Percentiles rank a stretch among this genome's conserved stretches.
Conservation (phyloP, 2,113 vertebrate species). For the Mobula hypostoma region DNA sequence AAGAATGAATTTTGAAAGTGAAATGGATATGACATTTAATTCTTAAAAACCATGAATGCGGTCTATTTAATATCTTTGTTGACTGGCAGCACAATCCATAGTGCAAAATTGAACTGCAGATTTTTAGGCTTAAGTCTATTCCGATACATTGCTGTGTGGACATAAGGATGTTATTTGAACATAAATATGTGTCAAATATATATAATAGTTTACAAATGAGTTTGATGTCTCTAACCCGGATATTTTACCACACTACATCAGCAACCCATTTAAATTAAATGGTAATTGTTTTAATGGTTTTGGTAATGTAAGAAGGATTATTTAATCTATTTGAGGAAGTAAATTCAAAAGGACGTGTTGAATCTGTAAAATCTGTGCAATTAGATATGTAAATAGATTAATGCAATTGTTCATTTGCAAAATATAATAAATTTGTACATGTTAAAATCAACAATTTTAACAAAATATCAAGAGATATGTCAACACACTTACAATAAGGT, state of each 20-base stretch:
- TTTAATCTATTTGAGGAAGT: background rate
- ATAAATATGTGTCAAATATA: background rate
- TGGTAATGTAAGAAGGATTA: no score
- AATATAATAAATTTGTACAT: background rate
- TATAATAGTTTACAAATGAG: background rate
- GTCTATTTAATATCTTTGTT: background rate
- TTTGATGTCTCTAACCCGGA: background rate
- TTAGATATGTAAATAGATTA: background rate
- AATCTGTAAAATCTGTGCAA: background rate
- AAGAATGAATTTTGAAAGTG: background rate
- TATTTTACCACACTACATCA: constrained; percentile 14
- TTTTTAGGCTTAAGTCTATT: background rate
- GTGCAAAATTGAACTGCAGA: background rate
- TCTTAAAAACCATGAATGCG: background rate
- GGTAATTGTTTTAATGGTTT: background rate
- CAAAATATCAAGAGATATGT: background rate
- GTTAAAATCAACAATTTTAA: background rate
- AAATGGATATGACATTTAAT: background rate
- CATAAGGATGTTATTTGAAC: background rate
- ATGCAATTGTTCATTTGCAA: background rate
- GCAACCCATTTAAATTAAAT: background rate
- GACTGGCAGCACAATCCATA: constrained; percentile 1
- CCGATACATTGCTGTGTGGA: constrained; percentile 17
- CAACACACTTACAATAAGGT: background rate
- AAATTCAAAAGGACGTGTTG: background rate